phyloP scores from a whole-genome alignment of 2,797 vertebrate species.

The Sebastiscus tertius region DNA sequence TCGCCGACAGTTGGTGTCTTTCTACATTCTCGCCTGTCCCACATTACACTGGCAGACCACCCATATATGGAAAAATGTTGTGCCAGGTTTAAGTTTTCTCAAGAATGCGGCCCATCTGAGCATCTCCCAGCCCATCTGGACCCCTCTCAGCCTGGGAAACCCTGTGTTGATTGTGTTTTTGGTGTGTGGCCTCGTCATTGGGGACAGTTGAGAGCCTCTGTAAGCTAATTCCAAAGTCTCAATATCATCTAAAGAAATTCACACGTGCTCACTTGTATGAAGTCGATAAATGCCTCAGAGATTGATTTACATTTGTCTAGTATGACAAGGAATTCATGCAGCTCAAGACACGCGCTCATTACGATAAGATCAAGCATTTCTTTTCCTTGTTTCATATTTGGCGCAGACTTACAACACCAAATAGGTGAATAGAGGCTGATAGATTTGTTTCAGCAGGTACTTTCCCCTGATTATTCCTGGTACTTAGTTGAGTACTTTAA shows the following conservation, averaged over 20 bases:
- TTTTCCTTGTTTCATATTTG: conserved; percentile 8
- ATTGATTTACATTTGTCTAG: conserved; percentile 28
- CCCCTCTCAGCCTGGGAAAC: conserved; percentile 67
- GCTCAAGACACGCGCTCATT: neutral
- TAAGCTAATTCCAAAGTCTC: conserved; percentile 69
- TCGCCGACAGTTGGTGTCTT: conserved; percentile 74
- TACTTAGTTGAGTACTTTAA: conserved; percentile 55
- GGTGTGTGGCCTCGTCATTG: conserved; percentile 61
- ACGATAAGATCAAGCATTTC: neutral
- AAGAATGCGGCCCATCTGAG: conserved; percentile 75
- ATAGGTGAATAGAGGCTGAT: neutral
- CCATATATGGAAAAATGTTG: conserved; percentile 72
- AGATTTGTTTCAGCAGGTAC: conserved; percentile 15
- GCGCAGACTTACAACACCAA: neutral
- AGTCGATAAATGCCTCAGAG: conserved; percentile 53
- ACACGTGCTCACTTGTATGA: conserved; percentile 27
- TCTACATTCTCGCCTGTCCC: conserved; percentile 50
- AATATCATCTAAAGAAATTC: conserved; percentile 60
- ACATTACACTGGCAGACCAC: conserved; percentile 70
- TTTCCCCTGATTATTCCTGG: conserved; percentile 14
- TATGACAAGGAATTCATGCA: conserved; percentile 7
- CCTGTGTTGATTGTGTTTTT: conserved; percentile 24
- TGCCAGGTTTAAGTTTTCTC: conserved; percentile 71
- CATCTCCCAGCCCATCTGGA: conserved; percentile 77
- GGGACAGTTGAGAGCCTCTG: conserved; percentile 58